A percentile compares a stretch with the other conserved stretches of the same genome.
Evolutionary conservation across 2,888 invertebrate genomes (phyloP).

Genomic region (Macrosoma leucophasiata): DNA sequence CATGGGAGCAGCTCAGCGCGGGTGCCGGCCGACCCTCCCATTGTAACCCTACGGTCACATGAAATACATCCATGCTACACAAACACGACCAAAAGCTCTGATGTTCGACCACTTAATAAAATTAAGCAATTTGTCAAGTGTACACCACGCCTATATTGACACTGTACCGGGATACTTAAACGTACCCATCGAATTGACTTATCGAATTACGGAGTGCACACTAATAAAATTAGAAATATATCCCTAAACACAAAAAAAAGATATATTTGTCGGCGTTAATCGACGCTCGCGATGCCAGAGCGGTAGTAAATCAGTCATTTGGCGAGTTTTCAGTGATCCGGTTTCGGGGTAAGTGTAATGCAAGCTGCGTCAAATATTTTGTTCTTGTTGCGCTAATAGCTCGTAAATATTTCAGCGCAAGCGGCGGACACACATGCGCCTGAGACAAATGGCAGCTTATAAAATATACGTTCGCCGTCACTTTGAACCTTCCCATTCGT

Average conservation of each 20-base stretch:
- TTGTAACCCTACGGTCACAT: too few species aligned
- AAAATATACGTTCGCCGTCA: conserved; percentile 62
- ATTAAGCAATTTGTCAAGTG: conserved; percentile 69
- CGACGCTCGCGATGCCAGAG: conserved; percentile 41
- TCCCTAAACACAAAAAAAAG: conserved; percentile 33
- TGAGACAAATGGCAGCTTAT: conserved; percentile 63
- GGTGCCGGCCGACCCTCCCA: conserved; percentile 28
- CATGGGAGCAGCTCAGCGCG: conserved; percentile 29
- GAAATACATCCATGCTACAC: conserved; percentile 36
- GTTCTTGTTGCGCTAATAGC: conserved; percentile 65
- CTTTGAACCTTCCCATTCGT: conserved; percentile 62
- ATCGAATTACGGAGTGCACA: conserved; percentile 5
- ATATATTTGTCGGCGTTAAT: too few species aligned
- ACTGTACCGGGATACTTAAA: conserved; percentile 36
- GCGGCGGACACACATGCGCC: conserved; percentile 55
- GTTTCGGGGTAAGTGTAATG: conserved; percentile 33
- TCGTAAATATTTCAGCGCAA: conserved; percentile 71
- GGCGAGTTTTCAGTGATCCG: conserved; percentile 43
- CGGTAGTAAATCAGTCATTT: conserved; percentile 61
- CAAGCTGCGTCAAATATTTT: conserved; percentile 39
- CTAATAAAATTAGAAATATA: conserved; percentile 15
- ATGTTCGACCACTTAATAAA: conserved; percentile 64
- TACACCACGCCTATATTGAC: conserved; percentile 52
- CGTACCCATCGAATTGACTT: conserved; percentile 9
- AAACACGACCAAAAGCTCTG: conserved; percentile 45